Base-by-base conservation (phyloP, 1,140 invertebrate genomes). In the Pentalonia nigronervosa region DNA sequence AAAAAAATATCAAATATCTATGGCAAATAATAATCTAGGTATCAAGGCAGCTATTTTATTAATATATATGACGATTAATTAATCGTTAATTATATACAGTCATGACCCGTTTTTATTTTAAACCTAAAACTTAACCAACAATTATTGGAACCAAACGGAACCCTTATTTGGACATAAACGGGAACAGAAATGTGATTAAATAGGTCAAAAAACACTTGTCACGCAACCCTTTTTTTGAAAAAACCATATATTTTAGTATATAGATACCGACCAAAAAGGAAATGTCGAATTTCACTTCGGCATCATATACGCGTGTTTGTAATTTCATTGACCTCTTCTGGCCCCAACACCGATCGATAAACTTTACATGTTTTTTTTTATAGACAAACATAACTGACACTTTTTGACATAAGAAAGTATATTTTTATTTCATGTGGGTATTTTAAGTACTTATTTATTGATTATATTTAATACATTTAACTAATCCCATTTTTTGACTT, bases 251-350 rank as follows among this genome's bases (percentile, higher is more conserved):
- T n/a, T 83, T 76, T 48, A 48, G 60, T 81, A 21, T 50, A 48
- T 41, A 81, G 30, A 76, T 53, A 48, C n/a, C n/a, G 56, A 84
- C 17, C 6, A 53, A 92, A 84, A 93, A 86, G 81, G 60, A 92
- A 93, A 93, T 86, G 36, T 36, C 50, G 41, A 84, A 86, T 84
- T 93, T 84, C 21, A 83, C 34, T 36, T 83, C 34, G 17, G 21
- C 76, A 84, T 36, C 23, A 41, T 41, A 93, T 41, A 93, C n/a
- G 91, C 91, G 47, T 93, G 91, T 86, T 25, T 56, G 34, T 84
- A 84, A 93, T 93, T 93, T 56, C 91, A 93, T 93, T 93, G 91
- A 93, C 91, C 91, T 53, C 48, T 14, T 76, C 60, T 48, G 47
- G 48, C 23, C 48, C 48, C 91, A 53, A 84, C 45, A 53, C 36